Evolutionary conservation across 2,888 invertebrate species (phyloP).

Genomic region (Tanypteryx hageni): DNA sequence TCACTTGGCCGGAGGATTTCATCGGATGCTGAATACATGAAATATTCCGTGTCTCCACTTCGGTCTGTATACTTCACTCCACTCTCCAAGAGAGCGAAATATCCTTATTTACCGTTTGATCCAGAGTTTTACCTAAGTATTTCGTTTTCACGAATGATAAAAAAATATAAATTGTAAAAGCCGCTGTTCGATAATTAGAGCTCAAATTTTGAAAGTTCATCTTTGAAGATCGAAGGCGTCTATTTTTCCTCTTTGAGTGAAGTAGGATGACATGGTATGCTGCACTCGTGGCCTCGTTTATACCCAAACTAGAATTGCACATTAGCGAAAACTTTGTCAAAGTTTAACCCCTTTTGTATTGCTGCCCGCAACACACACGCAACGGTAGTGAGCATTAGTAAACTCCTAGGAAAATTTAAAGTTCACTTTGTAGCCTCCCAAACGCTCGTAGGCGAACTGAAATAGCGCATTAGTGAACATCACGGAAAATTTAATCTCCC

Average conservation of each 20-base stretch:
- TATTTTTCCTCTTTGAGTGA: background rate
- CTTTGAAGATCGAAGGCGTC: background rate
- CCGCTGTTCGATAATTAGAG: too few species aligned
- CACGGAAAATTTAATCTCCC: too few species aligned
- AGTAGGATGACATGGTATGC: background rate
- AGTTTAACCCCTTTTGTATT: background rate
- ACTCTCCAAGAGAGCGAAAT: too few species aligned
- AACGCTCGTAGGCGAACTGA: background rate
- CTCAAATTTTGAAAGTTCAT: too few species aligned
- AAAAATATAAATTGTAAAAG: too few species aligned
- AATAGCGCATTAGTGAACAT: background rate
- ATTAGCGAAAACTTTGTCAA: background rate
- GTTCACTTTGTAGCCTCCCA: background rate
- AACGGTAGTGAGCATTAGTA: background rate
- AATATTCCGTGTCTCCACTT: too few species aligned
- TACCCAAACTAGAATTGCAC: background rate
- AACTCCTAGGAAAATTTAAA: background rate
- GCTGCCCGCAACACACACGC: background rate
- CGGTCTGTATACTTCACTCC: too few species aligned
- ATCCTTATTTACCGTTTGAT: too few species aligned
- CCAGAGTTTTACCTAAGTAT: too few species aligned
- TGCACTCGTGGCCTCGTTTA: background rate
- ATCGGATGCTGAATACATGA: too few species aligned
- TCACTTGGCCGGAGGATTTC: too few species aligned
- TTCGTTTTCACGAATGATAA: too few species aligned